Percentiles rank a stretch among this genome's conserved stretches.
phyloP scores from a whole-genome alignment of 92 coral and sea anemone species.

The Chrysogorgia sp. region DNA sequence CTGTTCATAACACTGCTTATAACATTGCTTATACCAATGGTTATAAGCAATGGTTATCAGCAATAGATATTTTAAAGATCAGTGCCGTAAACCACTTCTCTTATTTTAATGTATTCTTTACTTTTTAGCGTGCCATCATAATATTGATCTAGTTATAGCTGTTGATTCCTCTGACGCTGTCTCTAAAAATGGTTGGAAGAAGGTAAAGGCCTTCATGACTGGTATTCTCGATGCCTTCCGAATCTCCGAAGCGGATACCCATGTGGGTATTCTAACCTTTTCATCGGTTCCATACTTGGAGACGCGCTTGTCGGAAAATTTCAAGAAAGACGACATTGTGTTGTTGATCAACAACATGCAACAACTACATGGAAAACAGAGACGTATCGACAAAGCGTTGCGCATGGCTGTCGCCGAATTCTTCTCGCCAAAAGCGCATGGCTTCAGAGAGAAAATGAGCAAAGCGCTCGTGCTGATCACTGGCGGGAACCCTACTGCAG shows the following conservation, averaged over 20 bases:
- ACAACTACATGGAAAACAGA: conserved; percentile 40
- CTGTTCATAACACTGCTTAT: too few species aligned
- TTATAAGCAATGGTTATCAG: too few species aligned
- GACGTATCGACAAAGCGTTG: conserved; percentile 37
- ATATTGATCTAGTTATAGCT: conserved; percentile 38
- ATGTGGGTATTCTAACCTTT: conserved; percentile 26
- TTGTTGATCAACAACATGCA: conserved; percentile 32
- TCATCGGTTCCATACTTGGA: conserved; percentile 37
- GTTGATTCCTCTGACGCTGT: conserved; percentile 41
- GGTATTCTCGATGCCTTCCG: conserved; percentile 40
- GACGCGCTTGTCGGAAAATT: conserved; percentile 20
- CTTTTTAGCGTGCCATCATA: conserved; percentile 31
- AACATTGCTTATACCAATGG: too few species aligned
- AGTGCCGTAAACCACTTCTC: background rate
- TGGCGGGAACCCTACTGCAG: conserved; percentile 43
- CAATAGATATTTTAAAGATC: too few species aligned
- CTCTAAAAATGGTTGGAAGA: conserved; percentile 34
- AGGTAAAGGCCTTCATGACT: conserved; percentile 22
- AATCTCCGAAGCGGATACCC: conserved; percentile 33
- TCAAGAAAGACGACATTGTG: conserved; percentile 24
- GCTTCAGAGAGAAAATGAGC: conserved; percentile 23
- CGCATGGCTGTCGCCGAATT: conserved; percentile 43
- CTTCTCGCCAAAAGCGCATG: conserved; percentile 33
- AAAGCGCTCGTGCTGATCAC: conserved; percentile 38
- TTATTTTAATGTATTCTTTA: too few species aligned